A percentile compares a stretch with the other conserved stretches of the same genome.
Evolutionary conservation across 2,888 invertebrate genomes (phyloP).

Genomic region (Agrotis exclamationis): DNA sequence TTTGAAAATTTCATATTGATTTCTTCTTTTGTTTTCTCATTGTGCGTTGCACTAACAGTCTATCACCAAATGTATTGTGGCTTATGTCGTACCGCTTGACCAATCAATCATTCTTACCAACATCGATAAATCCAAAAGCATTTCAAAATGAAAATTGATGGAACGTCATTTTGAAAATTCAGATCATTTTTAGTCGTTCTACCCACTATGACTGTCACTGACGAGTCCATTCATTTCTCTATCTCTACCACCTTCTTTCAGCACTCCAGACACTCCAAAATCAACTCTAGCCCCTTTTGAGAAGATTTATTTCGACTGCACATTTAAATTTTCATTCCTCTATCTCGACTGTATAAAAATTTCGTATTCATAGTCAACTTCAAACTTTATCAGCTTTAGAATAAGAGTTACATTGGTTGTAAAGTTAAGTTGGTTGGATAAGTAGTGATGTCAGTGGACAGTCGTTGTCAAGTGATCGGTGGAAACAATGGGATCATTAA

Average conservation of each 20-base stretch:
- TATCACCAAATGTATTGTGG: conserved; percentile 14
- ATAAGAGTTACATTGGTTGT: conserved; percentile 46
- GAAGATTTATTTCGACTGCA: conserved; percentile 54
- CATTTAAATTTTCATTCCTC: conserved; percentile 34
- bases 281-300: conserved; percentile 64
- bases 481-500: conserved; percentile 89
- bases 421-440: conserved; percentile 52
- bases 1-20: not conserved
- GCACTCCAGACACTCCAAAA: conserved; percentile 52
- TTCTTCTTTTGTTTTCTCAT: not conserved
- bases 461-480: conserved; percentile 77
- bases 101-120: conserved; percentile 52
- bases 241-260: conserved; percentile 61
- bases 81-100: conserved; percentile 26
- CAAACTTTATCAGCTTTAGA: conserved; percentile 32
- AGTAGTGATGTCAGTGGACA: conserved; percentile 82
- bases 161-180: conserved; percentile 81
- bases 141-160: conserved; percentile 81
- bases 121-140: conserved; percentile 62
- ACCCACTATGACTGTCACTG: conserved; percentile 84
- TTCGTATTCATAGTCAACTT: conserved; percentile 26
- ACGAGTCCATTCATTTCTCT: conserved; percentile 82
- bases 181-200: conserved; percentile 85
- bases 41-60: conserved; percentile 1
- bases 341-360: conserved; percentile 27